Evolutionary conservation across 23 tunicate species (phyloP).

Genomic region (Halocynthia aurantium): DNA sequence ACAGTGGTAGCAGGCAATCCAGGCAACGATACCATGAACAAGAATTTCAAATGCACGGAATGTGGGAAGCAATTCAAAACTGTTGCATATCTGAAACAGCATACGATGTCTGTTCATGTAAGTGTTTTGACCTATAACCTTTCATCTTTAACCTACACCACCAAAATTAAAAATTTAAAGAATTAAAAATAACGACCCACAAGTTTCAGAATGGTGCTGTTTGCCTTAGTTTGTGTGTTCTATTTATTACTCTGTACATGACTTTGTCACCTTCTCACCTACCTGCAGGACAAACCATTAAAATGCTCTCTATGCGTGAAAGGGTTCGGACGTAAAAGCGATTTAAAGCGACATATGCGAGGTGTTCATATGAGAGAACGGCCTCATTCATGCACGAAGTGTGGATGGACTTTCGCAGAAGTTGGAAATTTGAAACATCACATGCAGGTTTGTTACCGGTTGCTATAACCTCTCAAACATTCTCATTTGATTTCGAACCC

Average conservation of each 20-base stretch:
- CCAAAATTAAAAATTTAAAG: too few species aligned
- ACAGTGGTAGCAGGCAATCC: background rate
- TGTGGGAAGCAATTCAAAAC: conserved; percentile 68
- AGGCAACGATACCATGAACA: background rate
- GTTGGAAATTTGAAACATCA: conserved; percentile 84
- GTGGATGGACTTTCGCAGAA: conserved; percentile 95
- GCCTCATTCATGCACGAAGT: conserved; percentile 64
- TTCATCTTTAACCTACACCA: too few species aligned
- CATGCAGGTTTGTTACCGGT: conserved; percentile 45
- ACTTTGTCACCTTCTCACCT: background rate
- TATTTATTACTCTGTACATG: background rate
- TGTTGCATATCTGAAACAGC: conserved; percentile 56
- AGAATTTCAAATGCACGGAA: conserved; percentile 25
- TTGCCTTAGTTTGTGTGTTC: background rate
- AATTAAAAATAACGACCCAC: too few species aligned
- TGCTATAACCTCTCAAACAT: too few species aligned
- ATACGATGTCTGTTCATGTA: conserved; percentile 65
- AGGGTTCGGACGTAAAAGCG: conserved; percentile 86
- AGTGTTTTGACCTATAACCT: conserved; percentile 12
- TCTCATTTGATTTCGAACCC: too few species aligned
- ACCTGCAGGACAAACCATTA: conserved; percentile 63
- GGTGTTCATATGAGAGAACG: conserved; percentile 93
- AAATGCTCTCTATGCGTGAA: conserved; percentile 80
- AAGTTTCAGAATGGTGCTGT: background rate
- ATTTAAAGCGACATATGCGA: conserved; percentile 72